Conservation (phyloP, 1,140 invertebrate genomes). For the Paramacrobiotus metropolitanus region DNA sequence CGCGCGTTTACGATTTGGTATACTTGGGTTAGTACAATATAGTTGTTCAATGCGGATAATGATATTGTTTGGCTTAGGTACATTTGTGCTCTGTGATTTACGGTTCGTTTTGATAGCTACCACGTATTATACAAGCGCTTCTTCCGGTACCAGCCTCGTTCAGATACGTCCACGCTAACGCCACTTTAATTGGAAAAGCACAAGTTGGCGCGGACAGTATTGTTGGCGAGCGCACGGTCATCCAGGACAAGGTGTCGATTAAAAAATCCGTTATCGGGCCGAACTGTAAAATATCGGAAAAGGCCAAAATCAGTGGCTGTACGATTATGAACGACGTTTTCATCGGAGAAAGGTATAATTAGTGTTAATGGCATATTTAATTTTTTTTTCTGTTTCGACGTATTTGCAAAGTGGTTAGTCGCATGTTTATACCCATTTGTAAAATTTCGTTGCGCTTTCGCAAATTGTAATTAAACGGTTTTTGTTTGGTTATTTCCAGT, state of each 20-base stretch:
- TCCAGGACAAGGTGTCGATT: conserved; percentile 58
- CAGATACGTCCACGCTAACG: conserved; percentile 43
- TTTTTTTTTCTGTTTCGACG: conserved; percentile 4
- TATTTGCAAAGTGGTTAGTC: conserved; percentile 7
- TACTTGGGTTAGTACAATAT: too few species aligned
- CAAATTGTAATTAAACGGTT: too few species aligned
- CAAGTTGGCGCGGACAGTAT: conserved; percentile 37
- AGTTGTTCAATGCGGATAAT: neutral
- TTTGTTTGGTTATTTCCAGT: conserved; percentile 21
- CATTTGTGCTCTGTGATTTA: conserved; percentile 21
- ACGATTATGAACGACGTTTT: conserved; percentile 62
- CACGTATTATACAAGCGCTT: neutral
- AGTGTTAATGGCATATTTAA: too few species aligned
- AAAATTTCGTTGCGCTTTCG: too few species aligned
- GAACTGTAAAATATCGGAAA: conserved; percentile 44
- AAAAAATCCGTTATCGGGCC: conserved; percentile 48
- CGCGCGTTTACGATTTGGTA: too few species aligned
- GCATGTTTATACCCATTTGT: too few species aligned
- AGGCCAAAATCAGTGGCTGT: conserved; percentile 51
- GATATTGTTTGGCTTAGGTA: neutral
- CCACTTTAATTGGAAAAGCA: conserved; percentile 14
- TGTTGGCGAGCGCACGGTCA: conserved; percentile 41
- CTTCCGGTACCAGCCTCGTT: conserved; percentile 7
- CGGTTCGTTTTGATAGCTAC: conserved; percentile 2
- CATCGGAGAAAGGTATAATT: conserved; percentile 39